Percentiles rank a stretch among this genome's conserved stretches.
phyloP scores from a whole-genome alignment of 2,888 invertebrate genomes.

The Chrysolina americana region DNA sequence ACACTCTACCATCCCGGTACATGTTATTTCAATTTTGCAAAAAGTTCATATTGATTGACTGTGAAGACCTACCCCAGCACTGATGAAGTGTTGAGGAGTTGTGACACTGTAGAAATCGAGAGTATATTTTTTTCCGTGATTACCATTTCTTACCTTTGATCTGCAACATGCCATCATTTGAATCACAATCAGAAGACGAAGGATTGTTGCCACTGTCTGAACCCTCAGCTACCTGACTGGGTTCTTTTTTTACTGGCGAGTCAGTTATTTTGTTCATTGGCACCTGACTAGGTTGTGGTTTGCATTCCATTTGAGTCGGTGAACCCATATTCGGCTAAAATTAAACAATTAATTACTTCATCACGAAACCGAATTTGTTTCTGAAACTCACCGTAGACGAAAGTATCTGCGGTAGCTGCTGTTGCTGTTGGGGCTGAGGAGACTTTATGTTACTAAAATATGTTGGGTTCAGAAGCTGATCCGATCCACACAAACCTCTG shows the following conservation, averaged over 20 bases:
- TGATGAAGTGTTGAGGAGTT: too few relatives aligned
- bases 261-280: constrained; percentile 65
- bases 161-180: constrained; percentile 64
- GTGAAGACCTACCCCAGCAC: too few relatives aligned
- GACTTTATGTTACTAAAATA: constrained; percentile 64
- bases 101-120: too few relatives aligned
- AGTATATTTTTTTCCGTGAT: background rate
- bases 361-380: constrained; percentile 37
- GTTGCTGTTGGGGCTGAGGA: constrained; percentile 39
- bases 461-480: constrained; percentile 67
- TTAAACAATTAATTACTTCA: background rate
- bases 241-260: constrained; percentile 59
- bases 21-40: too few relatives aligned
- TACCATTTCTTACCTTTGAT: constrained; percentile 56
- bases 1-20: too few relatives aligned
- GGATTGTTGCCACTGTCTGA: constrained; percentile 62
- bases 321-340: constrained; percentile 47
- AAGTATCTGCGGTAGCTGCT: constrained; percentile 19
- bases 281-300: constrained; percentile 61
- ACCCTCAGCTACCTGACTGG: constrained; percentile 58
- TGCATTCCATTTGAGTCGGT: constrained; percentile 63
- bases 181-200: constrained; percentile 67
- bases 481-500: constrained; percentile 75
- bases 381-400: constrained; percentile 11
- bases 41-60: too few relatives aligned